A percentile compares a stretch with the other conserved stretches of the same genome.
Evolutionary conservation across 2,797 vertebrate genomes (phyloP).

Genomic region (Onychomys arenicola): DNA sequence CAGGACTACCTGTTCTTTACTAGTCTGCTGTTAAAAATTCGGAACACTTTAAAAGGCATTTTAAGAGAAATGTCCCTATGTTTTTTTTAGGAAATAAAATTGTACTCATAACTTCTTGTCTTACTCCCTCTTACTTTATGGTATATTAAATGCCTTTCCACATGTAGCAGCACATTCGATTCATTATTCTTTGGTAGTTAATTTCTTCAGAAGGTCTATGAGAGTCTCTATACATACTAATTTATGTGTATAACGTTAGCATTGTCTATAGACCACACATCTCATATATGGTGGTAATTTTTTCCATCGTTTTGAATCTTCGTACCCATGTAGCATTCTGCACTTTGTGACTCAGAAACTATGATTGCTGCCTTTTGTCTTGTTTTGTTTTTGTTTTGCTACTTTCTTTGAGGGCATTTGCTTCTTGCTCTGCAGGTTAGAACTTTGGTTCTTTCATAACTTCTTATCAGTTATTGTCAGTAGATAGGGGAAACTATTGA

Average conservation of each 20-base stretch:
- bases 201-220: neutral
- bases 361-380: neutral
- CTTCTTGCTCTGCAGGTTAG: neutral
- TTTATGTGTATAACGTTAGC: constrained; percentile 5
- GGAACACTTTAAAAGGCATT: neutral
- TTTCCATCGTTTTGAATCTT: neutral
- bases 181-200: neutral
- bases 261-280: neutral
- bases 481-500: neutral
- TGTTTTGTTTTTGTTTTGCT: neutral
- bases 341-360: neutral
- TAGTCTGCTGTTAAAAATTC: neutral
- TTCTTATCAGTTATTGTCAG: neutral
- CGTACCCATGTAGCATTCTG: neutral
- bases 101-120: neutral
- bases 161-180: neutral
- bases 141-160: neutral
- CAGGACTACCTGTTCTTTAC: neutral
- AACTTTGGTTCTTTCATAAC: neutral
- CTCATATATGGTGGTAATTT: neutral
- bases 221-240: constrained; percentile 16
- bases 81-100: neutral
- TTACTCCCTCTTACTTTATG: neutral
- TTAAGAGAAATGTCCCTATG: neutral
- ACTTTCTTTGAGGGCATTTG: neutral